Percentiles rank a stretch among this genome's conserved stretches.
phyloP scores from a whole-genome alignment of 2,113 vertebrate genomes.

The Sebastes schlegelii region DNA sequence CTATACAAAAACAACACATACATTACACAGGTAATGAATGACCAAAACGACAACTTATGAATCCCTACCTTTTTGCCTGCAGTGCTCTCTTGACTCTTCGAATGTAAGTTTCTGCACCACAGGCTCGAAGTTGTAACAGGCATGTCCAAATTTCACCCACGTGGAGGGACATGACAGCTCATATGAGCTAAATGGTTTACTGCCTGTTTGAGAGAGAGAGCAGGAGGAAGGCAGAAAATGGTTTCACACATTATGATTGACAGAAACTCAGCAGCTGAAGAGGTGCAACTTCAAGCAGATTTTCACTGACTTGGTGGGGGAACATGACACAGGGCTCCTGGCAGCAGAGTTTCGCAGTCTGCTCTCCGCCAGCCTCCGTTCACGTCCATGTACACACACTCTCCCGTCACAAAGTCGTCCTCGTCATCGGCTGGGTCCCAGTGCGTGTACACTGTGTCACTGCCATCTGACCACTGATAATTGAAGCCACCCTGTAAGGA shows the following conservation, averaged over 20 bases:
- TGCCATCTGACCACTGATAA: constrained; percentile 93
- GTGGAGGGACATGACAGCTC: constrained; percentile 87
- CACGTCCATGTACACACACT: constrained; percentile 91
- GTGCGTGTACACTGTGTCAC: constrained; percentile 87
- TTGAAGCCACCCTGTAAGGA: constrained; percentile 86
- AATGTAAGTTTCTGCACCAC: constrained; percentile 85
- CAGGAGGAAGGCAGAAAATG: constrained; percentile 17
- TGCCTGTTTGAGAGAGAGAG: constrained; percentile 78
- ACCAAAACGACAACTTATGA: background rate
- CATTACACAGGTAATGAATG: background rate
- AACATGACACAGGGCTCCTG: constrained; percentile 90
- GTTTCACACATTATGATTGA: constrained; percentile 1
- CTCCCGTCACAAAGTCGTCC: constrained; percentile 82
- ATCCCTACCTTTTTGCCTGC: constrained; percentile 88
- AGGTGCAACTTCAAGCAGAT: background rate
- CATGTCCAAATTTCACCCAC: constrained; percentile 91
- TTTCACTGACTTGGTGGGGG: constrained; percentile 78
- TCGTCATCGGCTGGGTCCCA: constrained; percentile 85
- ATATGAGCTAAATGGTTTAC: constrained; percentile 74
- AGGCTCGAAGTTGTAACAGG: constrained; percentile 94
- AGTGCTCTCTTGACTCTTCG: constrained; percentile 89
- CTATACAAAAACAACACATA: background rate
- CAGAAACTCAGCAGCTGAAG: constrained; percentile 6
- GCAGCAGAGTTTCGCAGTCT: constrained; percentile 85
- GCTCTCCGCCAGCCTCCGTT: constrained; percentile 88